Evolutionary conservation across 2,888 invertebrate genomes (phyloP).

Genomic region (Ophion costatus): DNA sequence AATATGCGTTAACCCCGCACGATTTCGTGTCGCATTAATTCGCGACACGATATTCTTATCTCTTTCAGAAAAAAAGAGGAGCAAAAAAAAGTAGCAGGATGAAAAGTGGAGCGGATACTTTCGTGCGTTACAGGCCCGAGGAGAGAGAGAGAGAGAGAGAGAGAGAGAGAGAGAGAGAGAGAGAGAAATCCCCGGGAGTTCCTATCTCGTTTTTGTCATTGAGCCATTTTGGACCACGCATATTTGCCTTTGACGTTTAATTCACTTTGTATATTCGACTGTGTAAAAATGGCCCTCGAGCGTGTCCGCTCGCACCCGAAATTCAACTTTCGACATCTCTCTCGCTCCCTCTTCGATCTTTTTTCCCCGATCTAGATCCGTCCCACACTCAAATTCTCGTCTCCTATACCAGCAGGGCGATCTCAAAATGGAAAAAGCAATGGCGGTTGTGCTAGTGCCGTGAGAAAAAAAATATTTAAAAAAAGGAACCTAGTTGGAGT

Average conservation of each 20-base stretch:
- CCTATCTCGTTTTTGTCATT: conserved; percentile 2
- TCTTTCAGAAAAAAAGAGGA: conserved; percentile 5
- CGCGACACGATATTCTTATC: conserved; percentile 22
- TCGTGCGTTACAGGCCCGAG: conserved; percentile 7
- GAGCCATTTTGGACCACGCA: conserved; percentile 42
- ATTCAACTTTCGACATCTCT: conserved; percentile 61
- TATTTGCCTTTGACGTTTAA: conserved; percentile 47
- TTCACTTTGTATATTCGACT: conserved; percentile 56
- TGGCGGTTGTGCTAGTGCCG: not conserved
- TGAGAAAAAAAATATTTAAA: conserved; percentile 3
- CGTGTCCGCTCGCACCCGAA: conserved; percentile 49
- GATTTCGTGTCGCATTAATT: conserved; percentile 27
- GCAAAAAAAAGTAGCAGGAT: not conserved
- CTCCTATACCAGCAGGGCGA: not conserved
- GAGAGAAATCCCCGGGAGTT: conserved; percentile 17
- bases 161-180: not conserved
- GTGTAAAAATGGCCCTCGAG: conserved; percentile 49
- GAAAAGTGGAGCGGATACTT: conserved; percentile 52
- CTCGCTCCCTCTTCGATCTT: conserved; percentile 28
- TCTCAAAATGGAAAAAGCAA: conserved; percentile 35
- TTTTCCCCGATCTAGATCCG: conserved; percentile 56
- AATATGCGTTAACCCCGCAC: not conserved
- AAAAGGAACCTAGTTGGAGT: conserved; percentile 35
- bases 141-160: no score
- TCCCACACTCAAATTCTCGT: conserved; percentile 44